These are phyloP conservation scores for Thamnophis sirtalis DNA, from an alignment of 2,113 vertebrate species.

Conservation along the genomic window DNA sequence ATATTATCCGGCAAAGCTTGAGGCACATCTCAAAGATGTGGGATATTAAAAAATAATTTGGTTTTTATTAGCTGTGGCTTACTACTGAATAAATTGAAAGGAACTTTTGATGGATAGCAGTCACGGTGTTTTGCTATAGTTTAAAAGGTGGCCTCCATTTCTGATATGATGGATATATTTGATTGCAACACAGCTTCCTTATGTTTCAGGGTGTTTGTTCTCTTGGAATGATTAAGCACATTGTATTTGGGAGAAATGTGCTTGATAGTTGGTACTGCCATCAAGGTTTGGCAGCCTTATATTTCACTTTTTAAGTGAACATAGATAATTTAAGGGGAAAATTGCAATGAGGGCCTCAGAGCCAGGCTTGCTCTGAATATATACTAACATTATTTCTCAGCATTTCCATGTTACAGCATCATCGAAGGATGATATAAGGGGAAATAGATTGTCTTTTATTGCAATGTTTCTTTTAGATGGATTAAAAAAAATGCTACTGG, in stretches of 20 bases:
- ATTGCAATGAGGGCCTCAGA: not conserved
- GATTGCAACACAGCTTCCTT: not conserved
- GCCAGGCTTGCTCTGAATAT: not conserved
- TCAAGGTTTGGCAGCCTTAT: not conserved
- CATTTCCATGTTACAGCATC: not conserved
- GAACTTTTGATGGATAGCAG: constrained; percentile 40
- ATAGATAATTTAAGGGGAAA: not conserved
- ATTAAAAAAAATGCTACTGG: not conserved
- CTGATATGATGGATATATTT: not conserved
- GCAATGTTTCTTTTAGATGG: not conserved
- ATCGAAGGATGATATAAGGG: not conserved
- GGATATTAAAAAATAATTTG: constrained; percentile 58
- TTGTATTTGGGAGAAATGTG: not conserved
- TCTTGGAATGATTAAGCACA: constrained; percentile 35
- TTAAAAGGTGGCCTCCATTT: constrained; percentile 30
- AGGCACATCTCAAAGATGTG: constrained; percentile 43
- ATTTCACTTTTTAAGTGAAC: not conserved
- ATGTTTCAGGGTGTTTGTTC: constrained; percentile 7
- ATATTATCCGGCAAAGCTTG: constrained; percentile 46
- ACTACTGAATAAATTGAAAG: constrained; percentile 54
- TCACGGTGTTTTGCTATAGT: constrained; percentile 27
- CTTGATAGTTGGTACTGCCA: not conserved
- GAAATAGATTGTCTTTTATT: not conserved
- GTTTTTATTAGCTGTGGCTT: constrained; percentile 45
- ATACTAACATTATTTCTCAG: not conserved